A percentile compares a stretch with the other conserved stretches of the same genome.
These are phyloP conservation scores for Cyclura pinguis DNA, from an alignment of 2,797 vertebrate genomes.

Conservation along the genomic window DNA sequence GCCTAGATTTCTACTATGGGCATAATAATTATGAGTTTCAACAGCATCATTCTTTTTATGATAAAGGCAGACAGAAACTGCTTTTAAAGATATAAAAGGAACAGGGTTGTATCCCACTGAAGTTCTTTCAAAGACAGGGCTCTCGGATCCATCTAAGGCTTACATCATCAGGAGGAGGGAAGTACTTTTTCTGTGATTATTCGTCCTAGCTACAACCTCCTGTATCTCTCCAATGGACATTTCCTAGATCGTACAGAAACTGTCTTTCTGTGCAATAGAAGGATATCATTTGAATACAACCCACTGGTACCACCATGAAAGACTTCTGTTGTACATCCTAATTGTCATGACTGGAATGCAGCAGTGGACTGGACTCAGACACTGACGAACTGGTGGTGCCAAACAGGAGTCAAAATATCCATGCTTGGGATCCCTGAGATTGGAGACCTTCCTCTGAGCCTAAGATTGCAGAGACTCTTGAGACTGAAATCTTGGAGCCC, in stretches of 20 bases:
- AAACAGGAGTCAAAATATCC: no score
- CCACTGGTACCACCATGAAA: background rate
- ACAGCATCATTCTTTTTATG: background rate
- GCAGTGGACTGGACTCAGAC: no score
- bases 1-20: background rate
- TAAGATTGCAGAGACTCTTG: no score
- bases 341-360: no score
- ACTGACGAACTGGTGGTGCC: no score
- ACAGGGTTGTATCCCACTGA: background rate
- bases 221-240: background rate
- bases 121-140: background rate
- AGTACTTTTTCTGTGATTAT: background rate
- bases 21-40: constrained; percentile 8
- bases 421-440: no score
- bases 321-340: background rate
- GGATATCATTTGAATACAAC: background rate
- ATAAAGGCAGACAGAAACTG: background rate
- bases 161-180: background rate
- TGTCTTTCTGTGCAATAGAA: background rate
- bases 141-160: background rate
- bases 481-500: no score
- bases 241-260: background rate
- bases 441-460: no score
- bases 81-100: background rate
- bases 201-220: background rate